A percentile compares a stretch with the other conserved stretches of the same genome.
These are phyloP conservation scores for Lethocerus indicus DNA, from an alignment of 1,140 invertebrate genomes.

Conservation along the genomic window DNA sequence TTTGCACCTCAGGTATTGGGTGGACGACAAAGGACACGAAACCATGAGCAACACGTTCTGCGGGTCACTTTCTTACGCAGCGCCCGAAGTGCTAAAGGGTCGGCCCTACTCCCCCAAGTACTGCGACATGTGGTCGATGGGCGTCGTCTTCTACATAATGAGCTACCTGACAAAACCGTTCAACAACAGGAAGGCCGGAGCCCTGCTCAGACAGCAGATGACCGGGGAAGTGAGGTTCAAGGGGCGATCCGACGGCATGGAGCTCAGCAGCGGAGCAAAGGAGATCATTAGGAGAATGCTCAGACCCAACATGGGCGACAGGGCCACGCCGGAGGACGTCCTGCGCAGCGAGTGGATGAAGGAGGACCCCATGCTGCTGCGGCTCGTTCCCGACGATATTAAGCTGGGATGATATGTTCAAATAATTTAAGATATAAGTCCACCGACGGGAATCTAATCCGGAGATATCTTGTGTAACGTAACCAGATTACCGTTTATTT, in stretches of 20 bases:
- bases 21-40: constrained; percentile 6
- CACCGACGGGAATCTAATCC: not conserved
- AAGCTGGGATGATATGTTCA: too few species aligned
- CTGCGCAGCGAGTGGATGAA: constrained; percentile 32
- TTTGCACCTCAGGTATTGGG: constrained; percentile 1
- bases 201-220: constrained; percentile 8
- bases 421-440: not conserved
- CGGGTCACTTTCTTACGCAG: constrained; percentile 49
- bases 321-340: constrained; percentile 35
- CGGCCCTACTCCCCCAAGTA: constrained; percentile 37
- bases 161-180: constrained; percentile 38
- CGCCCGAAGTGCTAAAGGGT: constrained; percentile 48
- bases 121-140: constrained; percentile 47
- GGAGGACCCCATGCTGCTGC: not conserved
- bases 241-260: not conserved
- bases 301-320: constrained; percentile 39
- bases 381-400: constrained; percentile 6
- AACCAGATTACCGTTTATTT: too few species aligned
- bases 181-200: constrained; percentile 5
- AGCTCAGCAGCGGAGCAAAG: constrained; percentile 40
- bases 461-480: too few species aligned
- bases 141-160: constrained; percentile 48
- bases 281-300: constrained; percentile 34
- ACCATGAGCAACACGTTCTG: constrained; percentile 46
- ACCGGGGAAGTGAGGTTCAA: constrained; percentile 2